Evolutionary conservation across 2,888 invertebrate genomes (phyloP), one percentile per base, ranked within the genome.

Genomic region (Caenorhabditis afra): DNA sequence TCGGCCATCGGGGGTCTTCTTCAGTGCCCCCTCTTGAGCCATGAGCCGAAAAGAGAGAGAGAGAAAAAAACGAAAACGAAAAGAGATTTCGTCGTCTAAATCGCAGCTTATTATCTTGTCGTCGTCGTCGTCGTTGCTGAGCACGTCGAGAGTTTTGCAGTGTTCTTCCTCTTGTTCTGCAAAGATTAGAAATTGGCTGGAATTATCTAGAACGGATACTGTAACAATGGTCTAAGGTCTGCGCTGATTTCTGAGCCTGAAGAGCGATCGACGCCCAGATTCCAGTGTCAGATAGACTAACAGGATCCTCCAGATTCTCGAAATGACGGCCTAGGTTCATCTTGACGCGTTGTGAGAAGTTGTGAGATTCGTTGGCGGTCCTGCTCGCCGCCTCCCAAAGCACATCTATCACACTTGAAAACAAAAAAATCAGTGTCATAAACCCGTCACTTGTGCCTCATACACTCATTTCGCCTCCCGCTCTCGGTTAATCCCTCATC

Each of bases 81-180:
- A 49, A 20, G 41, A 50, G 39, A 70, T 53, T 35, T 53, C 16
- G 39, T 61, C 29, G n/a, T 29, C 45, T 53, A 61, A 70, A 70
- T 61, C 61, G 70, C 70, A 23, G 70, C 70, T 61, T 70, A 70
- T 70, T 70, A 61, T 59, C 22, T 59, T 50, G n/a, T 37, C 10
- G 29, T 12, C 39, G 37, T 14, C 45, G 37, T 7, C 29, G 49
- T 12, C 18, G 18, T 11, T 37, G 37, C 11, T 37, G 12, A 29
- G 29, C 29, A 29, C n/a, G n/a, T n/a, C n/a, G n/a, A n/a, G 29
- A 29, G 29, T 29, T 29, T 29, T 29, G 29, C 29, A 29, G 29
- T 7, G 29, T 29, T 29, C 29, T 29, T 29, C 4, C 29, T 29
- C 29, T 29, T 29, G 3, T 7, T 29, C 7, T 29, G 29, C 29